phyloP scores from a whole-genome alignment of 2,797 vertebrate genomes.

The Lophius americanus region DNA sequence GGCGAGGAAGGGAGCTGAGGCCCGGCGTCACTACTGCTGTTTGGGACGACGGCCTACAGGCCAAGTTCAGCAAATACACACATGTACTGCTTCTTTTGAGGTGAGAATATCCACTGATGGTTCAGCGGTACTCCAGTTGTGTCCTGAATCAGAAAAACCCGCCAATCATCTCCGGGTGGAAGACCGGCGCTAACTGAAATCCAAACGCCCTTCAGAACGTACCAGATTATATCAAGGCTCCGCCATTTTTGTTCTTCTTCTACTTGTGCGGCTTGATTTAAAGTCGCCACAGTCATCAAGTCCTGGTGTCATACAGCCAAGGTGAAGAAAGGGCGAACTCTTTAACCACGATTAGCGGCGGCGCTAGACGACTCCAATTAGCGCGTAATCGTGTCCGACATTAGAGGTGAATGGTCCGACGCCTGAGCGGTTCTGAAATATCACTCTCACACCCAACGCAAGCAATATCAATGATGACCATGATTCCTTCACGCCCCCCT shows the following conservation, averaged over 20 bases:
- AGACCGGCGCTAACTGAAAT: slow-evolving; percentile 40
- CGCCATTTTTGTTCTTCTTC: slow-evolving; percentile 21
- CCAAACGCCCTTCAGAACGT: slow-evolving; percentile 53
- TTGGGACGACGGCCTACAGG: too few relatives aligned
- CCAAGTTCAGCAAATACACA: too few relatives aligned
- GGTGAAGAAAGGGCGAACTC: slow-evolving; percentile 64
- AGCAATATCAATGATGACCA: slow-evolving; percentile 53
- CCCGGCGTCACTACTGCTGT: not conserved
- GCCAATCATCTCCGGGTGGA: slow-evolving; percentile 12
- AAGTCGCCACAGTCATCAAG: slow-evolving; percentile 50
- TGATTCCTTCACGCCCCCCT: slow-evolving; percentile 13
- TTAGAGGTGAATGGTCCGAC: slow-evolving; percentile 73
- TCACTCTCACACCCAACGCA: slow-evolving; percentile 42
- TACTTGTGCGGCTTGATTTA: slow-evolving; percentile 60
- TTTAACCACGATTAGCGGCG: slow-evolving; percentile 69
- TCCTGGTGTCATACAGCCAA: slow-evolving; percentile 52
- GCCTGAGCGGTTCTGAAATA: slow-evolving; percentile 74
- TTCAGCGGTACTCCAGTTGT: slow-evolving; percentile 10
- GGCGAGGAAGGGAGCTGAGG: slow-evolving; percentile 24
- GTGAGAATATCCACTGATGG: too few relatives aligned
- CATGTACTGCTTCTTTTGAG: too few relatives aligned
- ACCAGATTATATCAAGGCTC: slow-evolving; percentile 33
- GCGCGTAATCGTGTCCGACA: slow-evolving; percentile 73
- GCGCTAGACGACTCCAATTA: slow-evolving; percentile 75
- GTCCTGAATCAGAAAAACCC: slow-evolving; percentile 27